Evolutionary conservation across 2,113 vertebrate species (phyloP).

Genomic region (Sciurus niger): DNA sequence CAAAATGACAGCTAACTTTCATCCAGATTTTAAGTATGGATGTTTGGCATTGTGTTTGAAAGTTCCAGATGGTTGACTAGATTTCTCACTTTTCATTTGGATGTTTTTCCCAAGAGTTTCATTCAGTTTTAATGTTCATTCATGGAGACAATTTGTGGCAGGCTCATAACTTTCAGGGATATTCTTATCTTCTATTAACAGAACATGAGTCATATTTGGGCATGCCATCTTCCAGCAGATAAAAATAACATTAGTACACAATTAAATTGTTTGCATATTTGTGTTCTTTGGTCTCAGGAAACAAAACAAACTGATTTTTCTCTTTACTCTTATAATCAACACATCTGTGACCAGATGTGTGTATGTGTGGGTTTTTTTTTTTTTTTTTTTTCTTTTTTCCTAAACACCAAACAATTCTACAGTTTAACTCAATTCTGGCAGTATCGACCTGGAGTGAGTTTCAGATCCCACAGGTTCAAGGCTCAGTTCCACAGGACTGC

Average conservation of each 20-base stretch:
- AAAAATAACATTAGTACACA: slow-evolving; percentile 55
- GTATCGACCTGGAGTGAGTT: too few relatives aligned
- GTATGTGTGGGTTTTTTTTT: neutral
- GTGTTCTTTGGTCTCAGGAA: neutral
- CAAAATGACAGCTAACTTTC: slow-evolving; percentile 53
- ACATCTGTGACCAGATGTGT: neutral
- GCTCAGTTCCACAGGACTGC: too few relatives aligned
- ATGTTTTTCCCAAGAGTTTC: slow-evolving; percentile 70
- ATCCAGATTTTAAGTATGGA: slow-evolving; percentile 71
- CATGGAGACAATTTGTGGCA: slow-evolving; percentile 61
- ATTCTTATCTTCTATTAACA: slow-evolving; percentile 65
- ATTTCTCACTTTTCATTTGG: slow-evolving; percentile 77
- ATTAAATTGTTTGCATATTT: slow-evolving; percentile 62
- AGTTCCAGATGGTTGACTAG: slow-evolving; percentile 76
- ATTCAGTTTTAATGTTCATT: slow-evolving; percentile 77
- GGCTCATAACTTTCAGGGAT: slow-evolving; percentile 37
- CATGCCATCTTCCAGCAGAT: slow-evolving; percentile 48
- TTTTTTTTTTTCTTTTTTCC: too few relatives aligned
- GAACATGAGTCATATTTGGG: slow-evolving; percentile 55
- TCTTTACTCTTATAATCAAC: neutral
- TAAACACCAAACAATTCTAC: neutral
- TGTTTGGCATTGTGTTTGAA: slow-evolving; percentile 68
- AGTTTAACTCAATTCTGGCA: neutral
- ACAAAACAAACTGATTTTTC: neutral
- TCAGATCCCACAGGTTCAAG: neutral